phyloP scores from a whole-genome alignment of 2,797 vertebrate genomes.

The Neoniphon sammara region DNA sequence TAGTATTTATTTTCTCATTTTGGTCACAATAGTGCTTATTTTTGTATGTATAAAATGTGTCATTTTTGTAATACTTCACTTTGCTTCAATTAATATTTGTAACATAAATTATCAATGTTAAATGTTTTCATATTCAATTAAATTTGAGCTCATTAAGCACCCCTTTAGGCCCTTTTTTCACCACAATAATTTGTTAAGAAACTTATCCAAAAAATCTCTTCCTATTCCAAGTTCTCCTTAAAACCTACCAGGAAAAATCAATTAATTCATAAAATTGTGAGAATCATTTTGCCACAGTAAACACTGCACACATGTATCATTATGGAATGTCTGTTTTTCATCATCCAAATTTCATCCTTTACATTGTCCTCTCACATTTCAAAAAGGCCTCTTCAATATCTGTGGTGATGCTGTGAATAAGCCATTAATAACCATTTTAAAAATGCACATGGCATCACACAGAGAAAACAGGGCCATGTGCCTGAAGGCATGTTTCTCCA shows the following conservation, averaged over 20 bases:
- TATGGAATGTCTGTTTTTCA: background rate
- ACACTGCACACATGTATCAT: constrained; percentile 1
- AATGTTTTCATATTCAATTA: no score
- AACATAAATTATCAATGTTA: no score
- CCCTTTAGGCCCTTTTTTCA: no score
- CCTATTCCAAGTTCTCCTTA: background rate
- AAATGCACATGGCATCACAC: constrained; percentile 37
- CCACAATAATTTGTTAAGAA: no score
- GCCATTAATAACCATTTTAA: constrained; percentile 35
- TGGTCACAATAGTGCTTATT: no score
- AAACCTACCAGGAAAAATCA: background rate
- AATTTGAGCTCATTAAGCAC: no score
- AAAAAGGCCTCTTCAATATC: constrained; percentile 20
- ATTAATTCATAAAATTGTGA: background rate
- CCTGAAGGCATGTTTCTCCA: constrained; percentile 38
- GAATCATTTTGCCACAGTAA: background rate
- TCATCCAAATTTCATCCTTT: background rate
- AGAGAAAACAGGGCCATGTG: constrained; percentile 31
- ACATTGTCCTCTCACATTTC: constrained; percentile 16
- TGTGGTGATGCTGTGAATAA: constrained; percentile 33
- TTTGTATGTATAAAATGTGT: no score
- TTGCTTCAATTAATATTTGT: no score
- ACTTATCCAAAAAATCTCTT: no score
- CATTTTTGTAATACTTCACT: no score
- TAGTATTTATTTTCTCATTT: no score